Base-by-base conservation (phyloP, 1,140 invertebrate species). In the Luehdorfia chinensis region DNA sequence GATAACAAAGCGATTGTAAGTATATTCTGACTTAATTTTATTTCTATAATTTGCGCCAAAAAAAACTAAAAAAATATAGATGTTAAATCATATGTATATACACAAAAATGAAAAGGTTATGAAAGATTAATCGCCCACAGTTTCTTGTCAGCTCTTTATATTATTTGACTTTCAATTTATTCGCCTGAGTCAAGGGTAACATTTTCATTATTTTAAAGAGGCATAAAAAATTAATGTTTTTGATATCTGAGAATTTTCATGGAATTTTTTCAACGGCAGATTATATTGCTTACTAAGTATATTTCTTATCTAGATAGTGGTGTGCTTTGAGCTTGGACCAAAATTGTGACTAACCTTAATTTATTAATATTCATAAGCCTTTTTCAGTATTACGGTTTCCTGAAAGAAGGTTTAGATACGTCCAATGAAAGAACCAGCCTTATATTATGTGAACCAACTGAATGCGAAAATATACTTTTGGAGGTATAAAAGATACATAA, bases 341-440 rank as follows among this genome's bases (percentile, higher is more conserved):
- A 2, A 23, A 23, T 6, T 21, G 8, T 23, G 21, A 6, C 21
- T 2, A 8, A 8, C 5, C 5, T 30, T 30, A 30, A 30, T 30
- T 30, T 30, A 11, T 11, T n/a, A 23, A 23, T 23, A 1, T 23
- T 4, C n/a, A 6, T 1, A 1, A 6, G 21, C n/a, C 5, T 8
- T 15, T 71, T 65, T 39, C 47, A 84, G 80, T 84, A 78, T 50
- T 78, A 69, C 48, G 52, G 57, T 14, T 81, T 73, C 34, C 50
- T 81, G 27, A 71, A 66, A 47, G 59, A 63, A 23, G 77, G 72
- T 3, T 50, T 84, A 5, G 80, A 84, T 27, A 60, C 61, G 3
- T 83, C 78, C 0, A 66, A 73, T 3, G 73, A 78, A 50, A 58
- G 73, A 41, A 75, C 68, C 3, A 84, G 71, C 41, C 50, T 84